Evolutionary conservation across 1,140 invertebrate genomes (phyloP), one percentile per base, ranked within the genome.

Genomic region (Panagrolaimus sp.): DNA sequence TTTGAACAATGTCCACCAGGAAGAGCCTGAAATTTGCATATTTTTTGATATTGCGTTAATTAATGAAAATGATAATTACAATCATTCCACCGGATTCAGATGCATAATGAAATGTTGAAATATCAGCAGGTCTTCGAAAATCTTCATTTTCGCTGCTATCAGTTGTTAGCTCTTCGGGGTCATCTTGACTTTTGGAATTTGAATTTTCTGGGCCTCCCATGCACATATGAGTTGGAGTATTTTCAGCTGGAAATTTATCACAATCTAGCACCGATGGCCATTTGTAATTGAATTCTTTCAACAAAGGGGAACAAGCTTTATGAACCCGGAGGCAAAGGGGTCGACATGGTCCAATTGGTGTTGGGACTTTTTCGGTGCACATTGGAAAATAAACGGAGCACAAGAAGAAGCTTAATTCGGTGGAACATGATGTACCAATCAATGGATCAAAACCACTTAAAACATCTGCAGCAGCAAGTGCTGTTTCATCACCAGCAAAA

Each of bases 381-480:
- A 84, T 72, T 72, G 85, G 85, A 62, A 84, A 83, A 64, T 85
- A 83, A 12, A 85, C 79, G 47, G 78, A 67, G 45, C 76, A 78
- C 9, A 80, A 58, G 67, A 80, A 75, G 63, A 78, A 70, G 14
- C 73, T 67, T 3, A 74, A 28, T 24, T 73, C 46, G 14, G 65
- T 63, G 21, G 74, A 76, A 44, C 74, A 76, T 67, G 43, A 55
- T 0, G 55, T 43, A 1, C 65, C 48, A 44, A 78, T 69, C 32
- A 77, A 65, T 32, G 58, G 71, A n/a, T 72, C 72, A 55, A 73
- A 84, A 74, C 65, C 77, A 65, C 71, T 83, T 83, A 77, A 82
- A 76, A 15, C 82, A 80, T 15, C 94, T 32, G 94, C 94, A 4
- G 52, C 52, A 4, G 52, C 52, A 28, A 28, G 28, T 58, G 28